Evolutionary conservation across 2,113 vertebrate species (phyloP), one percentile per base, ranked within the genome.

Genomic region (Saguinus imperator): DNA sequence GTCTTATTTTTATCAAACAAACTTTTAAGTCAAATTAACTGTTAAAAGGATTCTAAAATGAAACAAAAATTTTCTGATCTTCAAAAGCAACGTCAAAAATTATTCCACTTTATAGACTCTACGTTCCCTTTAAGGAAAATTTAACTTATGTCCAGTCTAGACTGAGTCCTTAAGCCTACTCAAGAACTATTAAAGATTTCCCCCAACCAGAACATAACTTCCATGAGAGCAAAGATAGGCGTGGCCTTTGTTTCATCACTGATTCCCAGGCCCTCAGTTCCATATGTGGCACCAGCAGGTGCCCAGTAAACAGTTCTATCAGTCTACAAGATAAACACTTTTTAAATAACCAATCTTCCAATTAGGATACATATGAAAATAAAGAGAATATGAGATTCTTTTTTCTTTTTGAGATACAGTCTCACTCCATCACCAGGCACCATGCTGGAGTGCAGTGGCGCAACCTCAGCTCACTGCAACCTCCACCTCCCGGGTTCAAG

Each of bases 11-110:
- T 52, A 29, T 1, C 75, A 94, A 84, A 66, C 84, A 93, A 86
- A 86, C n/a, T 70, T 55, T 82, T 68, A 64, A 83, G 29, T 94
- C 89, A 92, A 93, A 80, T 79, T 79, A 79, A 94, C 82, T 66
- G 6, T 70, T 73, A 77, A 90, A 95, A 64, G 40, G 13, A 52
- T 50, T 84, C 55, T 50, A 89, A 96, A 84, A 97, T 32, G 12
- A 87, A 43, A 70, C 35, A 83, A 72, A 89, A 94, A 57, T 13
- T n/a, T 90, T 82, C 50, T 91, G 72, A 94, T 92, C 76, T 85
- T 91, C 81, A 85, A 95, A 87, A 25, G 29, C 48, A 92, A 45
- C 25, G 84, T n/a, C 35, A 80, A 92, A 88, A 91, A 43, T 64
- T 29, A 66, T 35, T 89, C 68, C 35, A 48, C 5, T 86, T 73